Evolutionary conservation across 1,140 invertebrate species (phyloP).

Genomic region (Archivesica marissinica): DNA sequence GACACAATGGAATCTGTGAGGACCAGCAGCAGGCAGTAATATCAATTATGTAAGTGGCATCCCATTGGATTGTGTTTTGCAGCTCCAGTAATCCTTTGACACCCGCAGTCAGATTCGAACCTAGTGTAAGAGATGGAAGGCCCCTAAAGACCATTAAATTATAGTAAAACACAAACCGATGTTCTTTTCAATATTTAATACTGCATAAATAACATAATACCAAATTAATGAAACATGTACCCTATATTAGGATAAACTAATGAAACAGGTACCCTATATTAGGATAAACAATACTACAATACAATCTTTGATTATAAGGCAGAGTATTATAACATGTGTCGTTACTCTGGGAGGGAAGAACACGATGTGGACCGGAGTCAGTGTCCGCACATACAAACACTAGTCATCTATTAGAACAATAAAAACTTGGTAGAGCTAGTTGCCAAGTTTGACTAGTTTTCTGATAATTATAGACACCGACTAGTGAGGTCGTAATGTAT

Average conservation of each 20-base stretch:
- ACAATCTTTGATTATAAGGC: constrained; percentile 34
- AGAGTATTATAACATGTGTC: constrained; percentile 34
- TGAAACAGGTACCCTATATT: constrained; percentile 30
- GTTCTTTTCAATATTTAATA: constrained; percentile 19
- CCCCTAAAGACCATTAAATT: too few species aligned
- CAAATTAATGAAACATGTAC: constrained; percentile 40
- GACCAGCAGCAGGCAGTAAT: too few species aligned
- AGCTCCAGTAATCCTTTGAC: too few species aligned
- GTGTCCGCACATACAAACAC: not conserved
- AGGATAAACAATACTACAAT: constrained; percentile 48
- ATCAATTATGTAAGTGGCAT: too few species aligned
- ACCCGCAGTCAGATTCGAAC: too few species aligned
- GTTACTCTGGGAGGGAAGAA: not conserved
- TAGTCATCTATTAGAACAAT: not conserved
- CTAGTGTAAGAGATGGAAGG: too few species aligned
- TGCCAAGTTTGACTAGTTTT: not conserved
- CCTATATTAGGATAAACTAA: not conserved
- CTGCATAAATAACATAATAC: constrained; percentile 45
- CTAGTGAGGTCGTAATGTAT: not conserved
- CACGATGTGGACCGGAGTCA: not conserved
- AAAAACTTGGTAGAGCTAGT: not conserved
- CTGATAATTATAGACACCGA: not conserved
- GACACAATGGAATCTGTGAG: too few species aligned
- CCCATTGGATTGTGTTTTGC: too few species aligned
- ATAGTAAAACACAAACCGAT: too few species aligned